phyloP scores from a whole-genome alignment of 2,888 invertebrate species.

The Noctua comes region DNA sequence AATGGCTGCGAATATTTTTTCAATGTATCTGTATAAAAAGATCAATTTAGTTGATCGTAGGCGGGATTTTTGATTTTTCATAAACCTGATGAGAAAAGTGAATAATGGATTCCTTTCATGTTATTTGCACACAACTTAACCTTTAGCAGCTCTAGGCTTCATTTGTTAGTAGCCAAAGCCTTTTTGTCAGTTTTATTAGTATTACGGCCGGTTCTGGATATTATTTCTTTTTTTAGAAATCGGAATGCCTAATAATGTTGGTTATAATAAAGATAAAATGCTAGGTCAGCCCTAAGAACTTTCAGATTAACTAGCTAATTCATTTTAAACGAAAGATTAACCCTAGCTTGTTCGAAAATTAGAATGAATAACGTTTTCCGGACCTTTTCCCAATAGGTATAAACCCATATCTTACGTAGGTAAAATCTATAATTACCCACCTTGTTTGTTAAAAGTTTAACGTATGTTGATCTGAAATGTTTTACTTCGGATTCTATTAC shows the following conservation, averaged over 20 bases:
- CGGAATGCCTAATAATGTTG: not conserved
- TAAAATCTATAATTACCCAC: not conserved
- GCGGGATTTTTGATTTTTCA: constrained; percentile 47
- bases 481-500: constrained; percentile 1
- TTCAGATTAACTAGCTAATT: not conserved
- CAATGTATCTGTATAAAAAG: constrained; percentile 56
- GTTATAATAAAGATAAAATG: not conserved
- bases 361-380: not conserved
- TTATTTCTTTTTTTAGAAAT: constrained; percentile 14
- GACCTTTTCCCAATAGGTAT: not conserved
- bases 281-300: not conserved
- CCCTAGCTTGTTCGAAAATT: not conserved
- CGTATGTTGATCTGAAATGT: not conserved
- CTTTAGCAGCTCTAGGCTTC: constrained; percentile 6
- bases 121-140: constrained; percentile 34
- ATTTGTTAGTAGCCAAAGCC: constrained; percentile 27
- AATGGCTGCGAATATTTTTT: constrained; percentile 51
- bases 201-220: not conserved
- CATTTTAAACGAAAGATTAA: not conserved
- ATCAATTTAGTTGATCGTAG: constrained; percentile 57
- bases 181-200: constrained; percentile 19
- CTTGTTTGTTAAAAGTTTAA: not conserved
- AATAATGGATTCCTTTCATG: constrained; percentile 49
- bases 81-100: constrained; percentile 37
- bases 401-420: no score